Evolutionary conservation across 2,797 vertebrate genomes (phyloP).

Genomic region (Natrix natrix): DNA sequence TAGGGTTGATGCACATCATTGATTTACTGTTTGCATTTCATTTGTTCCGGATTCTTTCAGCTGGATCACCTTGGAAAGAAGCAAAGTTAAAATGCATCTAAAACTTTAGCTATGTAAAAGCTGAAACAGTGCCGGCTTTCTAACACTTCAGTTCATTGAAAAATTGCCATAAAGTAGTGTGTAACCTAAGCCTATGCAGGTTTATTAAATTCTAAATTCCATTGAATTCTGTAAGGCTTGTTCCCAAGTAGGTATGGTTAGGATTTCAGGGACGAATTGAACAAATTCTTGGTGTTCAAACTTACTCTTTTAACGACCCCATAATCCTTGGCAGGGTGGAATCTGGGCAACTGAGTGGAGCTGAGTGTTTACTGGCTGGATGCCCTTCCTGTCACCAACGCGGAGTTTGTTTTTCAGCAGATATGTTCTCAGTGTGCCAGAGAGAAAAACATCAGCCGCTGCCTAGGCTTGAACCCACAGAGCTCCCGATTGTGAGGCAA

Average conservation of each 20-base stretch:
- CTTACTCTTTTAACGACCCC: not conserved
- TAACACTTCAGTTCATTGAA: not conserved
- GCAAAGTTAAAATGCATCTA: not conserved
- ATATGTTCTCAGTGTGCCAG: no score
- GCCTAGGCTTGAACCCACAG: no score
- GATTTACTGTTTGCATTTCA: slow-evolving; percentile 3
- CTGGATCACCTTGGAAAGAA: not conserved
- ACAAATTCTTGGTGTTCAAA: not conserved
- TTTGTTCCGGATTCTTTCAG: not conserved
- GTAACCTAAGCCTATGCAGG: not conserved
- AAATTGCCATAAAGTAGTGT: not conserved
- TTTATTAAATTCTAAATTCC: not conserved
- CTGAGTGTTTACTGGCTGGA: no score
- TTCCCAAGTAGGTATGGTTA: not conserved
- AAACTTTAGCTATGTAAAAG: not conserved
- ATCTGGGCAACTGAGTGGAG: no score
- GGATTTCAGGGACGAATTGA: not conserved
- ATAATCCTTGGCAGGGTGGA: no score
- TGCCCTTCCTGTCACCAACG: no score
- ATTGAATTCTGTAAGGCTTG: not conserved
- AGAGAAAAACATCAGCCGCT: no score
- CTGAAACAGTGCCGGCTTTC: not conserved
- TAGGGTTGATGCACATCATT: not conserved
- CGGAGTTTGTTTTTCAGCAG: no score
- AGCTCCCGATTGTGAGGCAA: no score